Conservation (phyloP, 1,140 invertebrate species). For the Drosophila subobscura region DNA sequence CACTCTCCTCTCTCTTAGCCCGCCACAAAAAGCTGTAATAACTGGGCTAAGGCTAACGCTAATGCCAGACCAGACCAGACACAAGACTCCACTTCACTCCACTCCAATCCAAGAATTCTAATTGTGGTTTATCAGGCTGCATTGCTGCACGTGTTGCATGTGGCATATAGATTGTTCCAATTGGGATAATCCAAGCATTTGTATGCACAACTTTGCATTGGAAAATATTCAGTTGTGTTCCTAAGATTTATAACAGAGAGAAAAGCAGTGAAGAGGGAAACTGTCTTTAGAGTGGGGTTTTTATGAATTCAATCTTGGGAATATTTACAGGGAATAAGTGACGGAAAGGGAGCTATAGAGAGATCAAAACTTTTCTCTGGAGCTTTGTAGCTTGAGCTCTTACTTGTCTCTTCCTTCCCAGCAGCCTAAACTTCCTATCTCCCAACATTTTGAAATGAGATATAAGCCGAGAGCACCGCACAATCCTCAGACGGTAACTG, state of each 20-base stretch:
- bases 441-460: too few relatives aligned
- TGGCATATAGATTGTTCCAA: constrained; percentile 15
- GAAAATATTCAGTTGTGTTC: constrained; percentile 8
- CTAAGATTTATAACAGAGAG: constrained; percentile 8
- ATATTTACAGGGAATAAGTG: too few relatives aligned
- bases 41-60: constrained; percentile 56
- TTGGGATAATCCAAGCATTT: constrained; percentile 43
- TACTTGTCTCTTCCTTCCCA: too few relatives aligned
- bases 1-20: background rate
- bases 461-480: too few relatives aligned
- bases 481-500: too few relatives aligned
- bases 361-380: too few relatives aligned
- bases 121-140: constrained; percentile 11
- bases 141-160: constrained; percentile 47
- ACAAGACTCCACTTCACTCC: background rate
- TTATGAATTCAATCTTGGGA: too few relatives aligned
- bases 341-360: too few relatives aligned
- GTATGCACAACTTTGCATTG: constrained; percentile 31
- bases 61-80: background rate
- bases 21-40: constrained; percentile 9
- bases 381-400: too few relatives aligned
- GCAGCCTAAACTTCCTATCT: too few relatives aligned
- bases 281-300: too few relatives aligned
- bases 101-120: constrained; percentile 6
- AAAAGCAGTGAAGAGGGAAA: too few relatives aligned